Base-by-base conservation (phyloP, 2,888 invertebrate species). In the Pseudococcus longispinus region DNA sequence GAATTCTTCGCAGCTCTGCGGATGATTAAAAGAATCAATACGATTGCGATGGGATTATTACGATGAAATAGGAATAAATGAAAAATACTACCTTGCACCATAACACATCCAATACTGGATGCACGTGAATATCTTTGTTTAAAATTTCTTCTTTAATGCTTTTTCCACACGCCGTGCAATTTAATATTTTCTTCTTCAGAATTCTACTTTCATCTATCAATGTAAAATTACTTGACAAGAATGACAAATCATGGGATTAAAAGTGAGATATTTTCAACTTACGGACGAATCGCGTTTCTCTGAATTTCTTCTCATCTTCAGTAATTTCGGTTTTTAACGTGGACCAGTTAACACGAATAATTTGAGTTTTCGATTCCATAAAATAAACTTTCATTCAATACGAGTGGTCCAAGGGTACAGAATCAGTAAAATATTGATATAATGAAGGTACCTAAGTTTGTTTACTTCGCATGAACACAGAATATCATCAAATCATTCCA, bases 1-100 rank as follows among this genome's bases (percentile, higher is more conserved):
- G 84, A 89, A 90, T 6, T 89, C 88, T 15, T 88, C 86, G 87
- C 90, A 90, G 83, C 89, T 44, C 87, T 87, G 18, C 23, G 20
- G 13, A 29, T 15, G 9, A 51, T n/a, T n/a, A n/a, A n/a, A n/a
- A n/a, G n/a, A n/a, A n/a, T n/a, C n/a, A n/a, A n/a, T n/a, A n/a
- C n/a, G n/a, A n/a, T n/a, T n/a, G n/a, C n/a, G n/a, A n/a, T n/a
- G n/a, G n/a, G 4, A 4, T 2, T 6, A 55, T 29, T 60, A 51
- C 6, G 1, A 15, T 37, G 37, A 37, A 37, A 37, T 37, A 37
- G 8, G 42, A 15, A 82, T 11, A 8, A 8, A 87, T 82, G n/a
- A n/a, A n/a, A n/a, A n/a, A n/a, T n/a, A n/a, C n/a, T 82, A 87
- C 89, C 88, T 89, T 84, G 65, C 87, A 87, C 29, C 87, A 51